A percentile compares a stretch with the other conserved stretches of the same genome.
Conservation (phyloP, 1,140 invertebrate species). For the Listronotus bonariensis region DNA sequence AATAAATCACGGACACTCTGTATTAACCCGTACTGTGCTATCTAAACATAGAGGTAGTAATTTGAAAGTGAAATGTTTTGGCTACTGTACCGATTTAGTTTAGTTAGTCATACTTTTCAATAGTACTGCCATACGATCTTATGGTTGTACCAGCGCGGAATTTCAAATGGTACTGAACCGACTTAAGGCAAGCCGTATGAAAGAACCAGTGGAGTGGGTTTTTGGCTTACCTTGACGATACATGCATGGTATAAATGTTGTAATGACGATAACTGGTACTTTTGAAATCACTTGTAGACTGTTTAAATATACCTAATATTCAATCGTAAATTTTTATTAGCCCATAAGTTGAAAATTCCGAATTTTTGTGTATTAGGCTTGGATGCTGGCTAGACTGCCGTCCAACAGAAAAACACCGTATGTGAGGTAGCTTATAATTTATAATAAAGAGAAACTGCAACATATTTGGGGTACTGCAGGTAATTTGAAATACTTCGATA, state of each 20-base stretch:
- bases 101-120: conserved; percentile 19
- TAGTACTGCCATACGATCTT: neutral
- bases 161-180: conserved; percentile 19
- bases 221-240: conserved; percentile 24
- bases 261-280: conserved; percentile 5
- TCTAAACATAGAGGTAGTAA: conserved; percentile 18
- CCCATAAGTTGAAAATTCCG: too few relatives aligned
- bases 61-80: conserved; percentile 27
- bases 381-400: too few relatives aligned
- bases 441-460: too few relatives aligned
- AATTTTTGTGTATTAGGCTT: too few relatives aligned
- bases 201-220: conserved; percentile 16
- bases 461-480: too few relatives aligned
- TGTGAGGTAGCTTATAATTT: too few relatives aligned
- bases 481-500: too few relatives aligned
- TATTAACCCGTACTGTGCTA: conserved; percentile 3
- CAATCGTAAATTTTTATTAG: too few relatives aligned
- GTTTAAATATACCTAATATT: neutral
- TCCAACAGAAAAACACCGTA: too few relatives aligned
- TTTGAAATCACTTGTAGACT: neutral
- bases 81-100: conserved; percentile 28
- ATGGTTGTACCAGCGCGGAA: conserved; percentile 14
- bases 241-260: neutral
- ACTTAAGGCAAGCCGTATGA: conserved; percentile 10
- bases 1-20: conserved; percentile 3